Evolutionary conservation across 2,888 invertebrate genomes (phyloP).

Genomic region (Brachynemurus nebulosus): DNA sequence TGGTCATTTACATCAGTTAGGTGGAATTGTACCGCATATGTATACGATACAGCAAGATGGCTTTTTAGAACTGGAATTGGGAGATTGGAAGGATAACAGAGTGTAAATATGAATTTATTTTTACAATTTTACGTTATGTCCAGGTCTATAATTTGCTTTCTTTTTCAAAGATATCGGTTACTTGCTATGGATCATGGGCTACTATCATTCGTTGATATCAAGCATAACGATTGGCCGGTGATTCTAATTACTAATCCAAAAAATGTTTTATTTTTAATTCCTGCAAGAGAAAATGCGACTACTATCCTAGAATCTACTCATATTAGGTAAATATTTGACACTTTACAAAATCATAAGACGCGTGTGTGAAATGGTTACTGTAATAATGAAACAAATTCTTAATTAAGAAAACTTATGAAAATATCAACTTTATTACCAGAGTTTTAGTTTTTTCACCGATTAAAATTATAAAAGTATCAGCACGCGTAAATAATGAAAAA

Average conservation of each 20-base stretch:
- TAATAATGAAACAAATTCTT: not conserved
- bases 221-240: conserved; percentile 66
- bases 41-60: conserved; percentile 74
- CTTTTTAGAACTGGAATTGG: conserved; percentile 74
- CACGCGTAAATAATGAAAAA: conserved; percentile 47
- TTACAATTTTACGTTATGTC: not conserved
- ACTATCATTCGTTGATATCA: conserved; percentile 70
- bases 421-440: conserved; percentile 39
- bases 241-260: conserved; percentile 85
- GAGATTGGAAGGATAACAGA: conserved; percentile 86
- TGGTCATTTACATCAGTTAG: conserved; percentile 80
- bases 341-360: not conserved
- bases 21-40: conserved; percentile 67
- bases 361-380: not conserved
- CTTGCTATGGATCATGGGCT: conserved; percentile 81
- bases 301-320: conserved; percentile 57
- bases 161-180: conserved; percentile 49
- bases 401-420: not conserved
- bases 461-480: conserved; percentile 45
- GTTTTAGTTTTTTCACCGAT: conserved; percentile 63
- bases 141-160: not conserved
- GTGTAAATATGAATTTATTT: conserved; percentile 37
- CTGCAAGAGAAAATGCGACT: conserved; percentile 56
- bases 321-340: conserved; percentile 41
- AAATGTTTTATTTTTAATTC: conserved; percentile 58